phyloP scores from a whole-genome alignment of 2,888 invertebrate genomes.

The Drosophila conformis region DNA sequence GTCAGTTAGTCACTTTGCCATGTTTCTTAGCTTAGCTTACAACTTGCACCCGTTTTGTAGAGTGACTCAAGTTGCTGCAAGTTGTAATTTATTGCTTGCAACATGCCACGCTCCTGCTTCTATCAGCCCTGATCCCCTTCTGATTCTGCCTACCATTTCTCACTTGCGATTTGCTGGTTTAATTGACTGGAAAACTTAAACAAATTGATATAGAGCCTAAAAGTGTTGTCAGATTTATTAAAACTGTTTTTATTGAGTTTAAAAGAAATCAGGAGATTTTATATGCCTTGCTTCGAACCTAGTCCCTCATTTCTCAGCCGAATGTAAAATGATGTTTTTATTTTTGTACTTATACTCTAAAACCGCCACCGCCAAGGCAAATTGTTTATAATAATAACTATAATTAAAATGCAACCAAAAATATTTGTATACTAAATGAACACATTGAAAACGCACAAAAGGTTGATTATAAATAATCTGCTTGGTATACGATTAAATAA shows the following conservation, averaged over 20 bases:
- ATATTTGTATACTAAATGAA: not conserved
- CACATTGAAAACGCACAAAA: slow-evolving; percentile 6
- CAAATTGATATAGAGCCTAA: slow-evolving; percentile 41
- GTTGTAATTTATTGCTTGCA: slow-evolving; percentile 6
- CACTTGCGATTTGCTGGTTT: slow-evolving; percentile 66
- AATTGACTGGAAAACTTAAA: slow-evolving; percentile 59
- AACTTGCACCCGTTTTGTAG: slow-evolving; percentile 11
- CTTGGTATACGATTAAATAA: slow-evolving; percentile 22
- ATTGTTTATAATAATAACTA: slow-evolving; percentile 4
- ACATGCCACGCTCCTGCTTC: slow-evolving; percentile 14
- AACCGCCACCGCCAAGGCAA: slow-evolving; percentile 1
- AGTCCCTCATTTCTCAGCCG: slow-evolving; percentile 11
- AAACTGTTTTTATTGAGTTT: not conserved
- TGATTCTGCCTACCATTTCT: not conserved
- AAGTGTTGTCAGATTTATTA: not conserved
- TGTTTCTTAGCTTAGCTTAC: slow-evolving; percentile 9
- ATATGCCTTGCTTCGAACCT: not conserved
- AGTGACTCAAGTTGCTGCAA: not conserved
- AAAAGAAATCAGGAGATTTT: not conserved
- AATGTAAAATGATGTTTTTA: slow-evolving; percentile 10
- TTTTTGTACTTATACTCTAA: slow-evolving; percentile 55
- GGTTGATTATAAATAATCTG: slow-evolving; percentile 19
- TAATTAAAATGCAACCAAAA: slow-evolving; percentile 24
- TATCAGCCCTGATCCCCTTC: not conserved
- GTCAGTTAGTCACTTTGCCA: slow-evolving; percentile 38